Evolutionary conservation across 2,113 vertebrate genomes (phyloP).

Genomic region (Actenoides lindsayi): DNA sequence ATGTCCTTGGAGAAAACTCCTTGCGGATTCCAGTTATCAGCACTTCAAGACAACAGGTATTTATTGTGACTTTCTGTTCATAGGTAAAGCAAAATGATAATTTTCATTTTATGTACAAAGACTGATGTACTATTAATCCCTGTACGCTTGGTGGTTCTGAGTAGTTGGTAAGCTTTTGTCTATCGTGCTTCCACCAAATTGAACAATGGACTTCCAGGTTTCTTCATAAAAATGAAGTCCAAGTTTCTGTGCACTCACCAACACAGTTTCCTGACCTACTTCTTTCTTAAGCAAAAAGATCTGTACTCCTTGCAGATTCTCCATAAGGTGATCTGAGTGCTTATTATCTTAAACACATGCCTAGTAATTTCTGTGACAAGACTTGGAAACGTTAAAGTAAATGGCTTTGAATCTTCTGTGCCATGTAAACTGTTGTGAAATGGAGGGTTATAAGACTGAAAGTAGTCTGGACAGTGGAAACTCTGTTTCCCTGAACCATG

Average conservation of each 20-base stretch:
- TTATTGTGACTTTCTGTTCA: not conserved
- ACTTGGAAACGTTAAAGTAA: not conserved
- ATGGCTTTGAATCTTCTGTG: not conserved
- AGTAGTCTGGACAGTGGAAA: not conserved
- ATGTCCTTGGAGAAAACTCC: conserved; percentile 72
- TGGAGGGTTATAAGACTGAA: not conserved
- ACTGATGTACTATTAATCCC: not conserved
- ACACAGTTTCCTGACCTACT: not conserved
- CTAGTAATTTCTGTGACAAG: not conserved
- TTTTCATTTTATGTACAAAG: not conserved
- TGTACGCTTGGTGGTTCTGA: not conserved
- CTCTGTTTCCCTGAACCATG: not conserved
- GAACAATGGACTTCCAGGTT: not conserved
- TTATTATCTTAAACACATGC: not conserved
- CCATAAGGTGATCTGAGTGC: not conserved
- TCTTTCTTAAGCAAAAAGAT: not conserved
- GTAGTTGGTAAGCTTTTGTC: not conserved
- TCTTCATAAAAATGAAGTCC: not conserved
- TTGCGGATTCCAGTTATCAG: conserved; percentile 88
- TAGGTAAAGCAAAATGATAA: not conserved
- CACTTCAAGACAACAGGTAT: conserved; percentile 90
- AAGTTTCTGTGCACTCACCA: not conserved
- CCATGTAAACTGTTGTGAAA: not conserved
- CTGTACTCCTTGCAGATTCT: not conserved
- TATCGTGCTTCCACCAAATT: not conserved